Evolutionary conservation across 1,140 invertebrate genomes (phyloP), one percentile per base, ranked within the genome.

Genomic region (Drosophila mauritiana): DNA sequence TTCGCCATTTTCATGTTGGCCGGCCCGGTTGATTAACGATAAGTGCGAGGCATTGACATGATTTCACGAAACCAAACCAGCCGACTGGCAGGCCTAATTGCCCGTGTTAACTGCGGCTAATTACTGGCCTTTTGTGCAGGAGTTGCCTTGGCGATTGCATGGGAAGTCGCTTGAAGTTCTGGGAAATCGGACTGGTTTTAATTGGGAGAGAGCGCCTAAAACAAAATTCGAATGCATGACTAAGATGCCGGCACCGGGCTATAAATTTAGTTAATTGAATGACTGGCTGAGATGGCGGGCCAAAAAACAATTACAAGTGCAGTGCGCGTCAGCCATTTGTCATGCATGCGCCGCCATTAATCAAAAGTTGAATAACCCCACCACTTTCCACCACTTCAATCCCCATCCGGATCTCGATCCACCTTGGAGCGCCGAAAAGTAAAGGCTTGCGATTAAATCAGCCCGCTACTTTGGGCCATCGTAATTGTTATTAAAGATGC

Each of bases 11-110:
- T 88, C 82, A 86, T 86, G 82, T 86, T 65, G 17, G 36, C 45
- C 43, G 58, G 67, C 22, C 48, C 31, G 8, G 40, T 58, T 83
- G 78, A 76, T 88, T 79, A 83, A 59, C 79, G 77, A 82, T 69
- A 78, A 86, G 74, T 79, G 70, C 40, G 75, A 86, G 83, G 65
- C 83, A 88, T 88, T 88, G 83, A 85, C 82, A 85, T 85, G 82
- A 86, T 88, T 85, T 82, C 58, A 53, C 51, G 36, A 56, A 65
- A 31, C 31, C 31, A 31, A 31, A 8, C 7, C 61, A 56, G 56
- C 58, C 73, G 51, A 62, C 40, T 27, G 59, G 63, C 57, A 53
- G 53, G 25, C 52, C 79, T 85, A 85, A 84, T 82, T 82, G 80
- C 68, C 15, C 77, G 62, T 65, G 59, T 76, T 84, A 84, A 84